A percentile compares a stretch with the other conserved stretches of the same genome.
These are phyloP conservation scores for Xylocopa sonorina DNA, from an alignment of 1,140 invertebrate species.

Conservation along the genomic window DNA sequence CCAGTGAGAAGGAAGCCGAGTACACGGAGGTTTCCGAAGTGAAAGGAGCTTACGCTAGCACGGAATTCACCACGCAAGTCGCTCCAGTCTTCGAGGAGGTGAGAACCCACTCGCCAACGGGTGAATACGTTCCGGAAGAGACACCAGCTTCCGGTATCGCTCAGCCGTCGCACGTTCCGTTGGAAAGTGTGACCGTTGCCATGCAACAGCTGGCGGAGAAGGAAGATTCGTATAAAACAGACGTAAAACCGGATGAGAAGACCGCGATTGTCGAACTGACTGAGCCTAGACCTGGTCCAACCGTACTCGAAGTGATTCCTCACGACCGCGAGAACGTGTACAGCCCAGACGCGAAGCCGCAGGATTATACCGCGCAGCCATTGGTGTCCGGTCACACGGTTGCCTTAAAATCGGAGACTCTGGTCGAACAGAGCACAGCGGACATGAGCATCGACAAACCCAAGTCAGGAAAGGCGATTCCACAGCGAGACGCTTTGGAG, in stretches of 20 bases:
- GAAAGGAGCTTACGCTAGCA: conserved; percentile 77
- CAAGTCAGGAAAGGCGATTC: conserved; percentile 80
- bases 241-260: conserved; percentile 80
- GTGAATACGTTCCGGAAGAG: conserved; percentile 75
- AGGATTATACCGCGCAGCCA: conserved; percentile 76
- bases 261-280: conserved; percentile 80
- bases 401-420: conserved; percentile 81
- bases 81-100: conserved; percentile 82
- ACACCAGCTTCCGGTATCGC: conserved; percentile 77
- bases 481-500: conserved; percentile 81
- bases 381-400: conserved; percentile 80
- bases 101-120: conserved; percentile 80
- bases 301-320: conserved; percentile 81
- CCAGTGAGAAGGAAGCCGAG: conserved; percentile 79
- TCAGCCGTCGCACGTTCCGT: conserved; percentile 77
- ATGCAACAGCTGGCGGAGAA: conserved; percentile 83
- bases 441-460: conserved; percentile 76
- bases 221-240: conserved; percentile 80
- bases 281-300: conserved; percentile 79
- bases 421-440: conserved; percentile 79
- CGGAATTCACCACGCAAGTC: conserved; percentile 80
- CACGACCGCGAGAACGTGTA: conserved; percentile 83
- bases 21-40: conserved; percentile 71
- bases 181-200: conserved; percentile 82
- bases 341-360: conserved; percentile 69